Evolutionary conservation across 2,797 vertebrate genomes (phyloP).

Genomic region (Cossypha heuglini): DNA sequence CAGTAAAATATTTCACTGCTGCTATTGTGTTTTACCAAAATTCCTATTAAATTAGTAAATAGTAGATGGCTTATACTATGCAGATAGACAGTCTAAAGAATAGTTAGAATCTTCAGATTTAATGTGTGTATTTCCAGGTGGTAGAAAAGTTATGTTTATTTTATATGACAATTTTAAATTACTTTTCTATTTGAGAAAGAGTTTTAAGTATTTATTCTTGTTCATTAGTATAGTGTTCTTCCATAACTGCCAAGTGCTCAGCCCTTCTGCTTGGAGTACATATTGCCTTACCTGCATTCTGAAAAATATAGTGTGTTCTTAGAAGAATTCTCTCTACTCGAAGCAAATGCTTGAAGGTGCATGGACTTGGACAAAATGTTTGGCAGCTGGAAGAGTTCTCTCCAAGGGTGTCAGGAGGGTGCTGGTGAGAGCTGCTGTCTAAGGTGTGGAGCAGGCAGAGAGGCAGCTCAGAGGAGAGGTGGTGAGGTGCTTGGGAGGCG

Average conservation of each 20-base stretch:
- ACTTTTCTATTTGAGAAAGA: neutral
- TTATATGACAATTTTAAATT: neutral
- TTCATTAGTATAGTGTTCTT: neutral
- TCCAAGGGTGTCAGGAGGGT: accelerated
- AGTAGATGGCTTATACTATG: neutral
- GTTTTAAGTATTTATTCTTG: neutral
- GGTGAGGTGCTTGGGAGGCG: neutral
- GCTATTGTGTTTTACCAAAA: neutral
- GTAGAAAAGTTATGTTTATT: neutral
- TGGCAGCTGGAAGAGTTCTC: neutral
- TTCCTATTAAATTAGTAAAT: neutral
- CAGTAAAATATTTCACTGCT: neutral
- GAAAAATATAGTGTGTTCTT: neutral
- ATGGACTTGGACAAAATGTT: neutral
- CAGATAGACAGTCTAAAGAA: neutral
- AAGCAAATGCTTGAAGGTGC: neutral
- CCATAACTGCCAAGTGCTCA: neutral
- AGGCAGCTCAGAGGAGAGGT: neutral
- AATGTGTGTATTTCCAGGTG: neutral
- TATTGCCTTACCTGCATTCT: neutral
- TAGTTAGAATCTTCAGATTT: neutral
- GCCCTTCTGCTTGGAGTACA: neutral
- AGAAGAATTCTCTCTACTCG: neutral
- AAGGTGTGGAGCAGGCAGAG: no score
- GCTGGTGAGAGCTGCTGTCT: neutral